A percentile compares a stretch with the other conserved stretches of the same genome.
Conservation (phyloP, 2,797 vertebrate genomes). For the Alca torda region DNA sequence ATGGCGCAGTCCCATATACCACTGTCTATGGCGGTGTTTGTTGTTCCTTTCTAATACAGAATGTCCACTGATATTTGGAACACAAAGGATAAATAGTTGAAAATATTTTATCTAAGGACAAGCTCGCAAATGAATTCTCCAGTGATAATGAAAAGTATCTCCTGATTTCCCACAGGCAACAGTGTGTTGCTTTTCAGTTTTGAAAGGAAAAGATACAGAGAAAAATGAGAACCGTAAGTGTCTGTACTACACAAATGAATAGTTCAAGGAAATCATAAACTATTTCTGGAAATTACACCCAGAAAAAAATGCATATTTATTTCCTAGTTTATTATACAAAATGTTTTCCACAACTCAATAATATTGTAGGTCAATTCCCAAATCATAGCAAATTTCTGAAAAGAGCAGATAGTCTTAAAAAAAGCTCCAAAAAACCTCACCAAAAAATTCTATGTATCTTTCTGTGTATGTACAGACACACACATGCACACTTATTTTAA, state of each 20-base stretch:
- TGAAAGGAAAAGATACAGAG: background rate
- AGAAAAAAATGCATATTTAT: background rate
- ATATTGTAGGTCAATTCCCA: background rate
- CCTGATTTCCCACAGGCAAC: background rate
- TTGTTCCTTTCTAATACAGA: background rate
- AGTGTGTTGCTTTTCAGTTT: background rate
- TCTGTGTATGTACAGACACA: background rate
- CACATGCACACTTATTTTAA: fast-evolving
- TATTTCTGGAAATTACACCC: background rate
- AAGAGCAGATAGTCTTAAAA: background rate
- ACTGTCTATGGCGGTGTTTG: background rate
- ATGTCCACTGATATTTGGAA: background rate
- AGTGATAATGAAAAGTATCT: background rate
- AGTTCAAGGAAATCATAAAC: background rate
- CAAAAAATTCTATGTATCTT: background rate
- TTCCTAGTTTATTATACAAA: background rate
- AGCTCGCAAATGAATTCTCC: background rate
- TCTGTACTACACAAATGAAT: background rate
- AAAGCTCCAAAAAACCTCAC: fast-evolving
- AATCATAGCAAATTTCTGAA: background rate
- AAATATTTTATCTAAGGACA: background rate
- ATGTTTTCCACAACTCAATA: background rate
- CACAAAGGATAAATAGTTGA: background rate
- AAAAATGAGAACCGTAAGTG: background rate
- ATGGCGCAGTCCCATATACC: background rate